A percentile compares a stretch with the other conserved stretches of the same genome.
phyloP scores from a whole-genome alignment of 2,797 vertebrate species.

The Anguilla megastoma region DNA sequence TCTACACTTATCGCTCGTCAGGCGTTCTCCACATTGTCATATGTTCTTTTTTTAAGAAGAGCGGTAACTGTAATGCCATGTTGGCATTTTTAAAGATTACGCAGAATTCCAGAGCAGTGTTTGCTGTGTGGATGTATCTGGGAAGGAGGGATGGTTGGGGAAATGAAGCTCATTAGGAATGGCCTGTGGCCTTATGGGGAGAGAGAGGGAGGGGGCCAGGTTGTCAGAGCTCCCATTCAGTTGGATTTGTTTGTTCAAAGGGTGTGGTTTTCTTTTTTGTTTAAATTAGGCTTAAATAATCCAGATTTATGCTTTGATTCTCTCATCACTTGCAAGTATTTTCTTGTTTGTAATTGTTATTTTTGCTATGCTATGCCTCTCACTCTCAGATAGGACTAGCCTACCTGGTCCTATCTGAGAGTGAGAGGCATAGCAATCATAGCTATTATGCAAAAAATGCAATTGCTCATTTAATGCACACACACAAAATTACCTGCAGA shows the following conservation, averaged over 20 bases:
- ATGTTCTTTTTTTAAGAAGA: neutral
- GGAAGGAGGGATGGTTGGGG: neutral
- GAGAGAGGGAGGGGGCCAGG: neutral
- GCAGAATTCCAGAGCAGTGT: neutral
- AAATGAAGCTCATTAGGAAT: neutral
- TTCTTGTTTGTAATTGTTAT: neutral
- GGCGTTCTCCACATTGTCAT: neutral
- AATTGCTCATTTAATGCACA: too few relatives aligned
- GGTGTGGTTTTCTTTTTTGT: neutral
- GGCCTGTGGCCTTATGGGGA: neutral
- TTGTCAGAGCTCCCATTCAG: neutral
- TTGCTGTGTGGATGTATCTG: neutral
- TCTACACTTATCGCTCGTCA: neutral
- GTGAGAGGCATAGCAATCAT: too few relatives aligned
- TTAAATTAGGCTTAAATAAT: neutral
- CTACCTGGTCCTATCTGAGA: neutral
- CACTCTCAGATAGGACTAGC: too few relatives aligned
- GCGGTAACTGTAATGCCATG: neutral
- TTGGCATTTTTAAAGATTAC: neutral
- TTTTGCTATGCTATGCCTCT: too few relatives aligned
- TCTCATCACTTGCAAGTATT: neutral
- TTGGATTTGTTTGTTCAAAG: neutral
- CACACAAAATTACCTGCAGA: too few relatives aligned
- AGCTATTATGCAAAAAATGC: too few relatives aligned
- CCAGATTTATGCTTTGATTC: neutral